phyloP scores from a whole-genome alignment of 2,797 vertebrate genomes.

The Anniella stebbinsi region DNA sequence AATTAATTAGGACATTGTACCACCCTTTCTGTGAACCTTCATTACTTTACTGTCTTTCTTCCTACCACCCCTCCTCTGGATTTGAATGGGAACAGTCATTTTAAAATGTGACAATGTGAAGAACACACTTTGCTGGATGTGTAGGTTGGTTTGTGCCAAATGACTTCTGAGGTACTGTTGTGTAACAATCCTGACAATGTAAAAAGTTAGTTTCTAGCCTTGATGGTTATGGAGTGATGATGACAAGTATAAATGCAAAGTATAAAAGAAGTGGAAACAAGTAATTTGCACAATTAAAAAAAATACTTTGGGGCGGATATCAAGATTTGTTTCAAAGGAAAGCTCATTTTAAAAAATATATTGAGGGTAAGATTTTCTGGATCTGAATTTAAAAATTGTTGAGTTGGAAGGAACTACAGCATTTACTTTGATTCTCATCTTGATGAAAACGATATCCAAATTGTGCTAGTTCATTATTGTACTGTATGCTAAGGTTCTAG shows the following conservation, averaged over 20 bases:
- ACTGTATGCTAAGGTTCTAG: background rate
- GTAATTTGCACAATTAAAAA: background rate
- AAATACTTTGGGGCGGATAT: background rate
- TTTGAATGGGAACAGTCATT: rapidly evolving
- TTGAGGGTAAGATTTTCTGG: background rate
- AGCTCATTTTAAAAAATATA: background rate
- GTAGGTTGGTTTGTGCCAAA: background rate
- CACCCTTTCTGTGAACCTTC: background rate
- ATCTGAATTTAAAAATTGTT: background rate
- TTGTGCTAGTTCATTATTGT: background rate
- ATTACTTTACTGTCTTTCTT: background rate
- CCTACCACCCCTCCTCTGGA: background rate
- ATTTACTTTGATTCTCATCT: background rate
- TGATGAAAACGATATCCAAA: background rate
- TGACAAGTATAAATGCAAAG: background rate
- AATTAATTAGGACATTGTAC: background rate
- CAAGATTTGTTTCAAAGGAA: background rate
- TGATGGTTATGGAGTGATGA: background rate
- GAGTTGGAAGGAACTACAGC: background rate
- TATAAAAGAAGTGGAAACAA: background rate
- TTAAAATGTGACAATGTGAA: slow-evolving; percentile 11
- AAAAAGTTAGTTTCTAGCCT: background rate
- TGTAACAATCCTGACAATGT: background rate
- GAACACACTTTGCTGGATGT: background rate
- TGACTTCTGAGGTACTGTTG: background rate